Percentiles rank a stretch among this genome's conserved stretches.
These are phyloP conservation scores for Oreonectes daqikongensis DNA, from an alignment of 2,797 vertebrate genomes.

Conservation along the genomic window DNA sequence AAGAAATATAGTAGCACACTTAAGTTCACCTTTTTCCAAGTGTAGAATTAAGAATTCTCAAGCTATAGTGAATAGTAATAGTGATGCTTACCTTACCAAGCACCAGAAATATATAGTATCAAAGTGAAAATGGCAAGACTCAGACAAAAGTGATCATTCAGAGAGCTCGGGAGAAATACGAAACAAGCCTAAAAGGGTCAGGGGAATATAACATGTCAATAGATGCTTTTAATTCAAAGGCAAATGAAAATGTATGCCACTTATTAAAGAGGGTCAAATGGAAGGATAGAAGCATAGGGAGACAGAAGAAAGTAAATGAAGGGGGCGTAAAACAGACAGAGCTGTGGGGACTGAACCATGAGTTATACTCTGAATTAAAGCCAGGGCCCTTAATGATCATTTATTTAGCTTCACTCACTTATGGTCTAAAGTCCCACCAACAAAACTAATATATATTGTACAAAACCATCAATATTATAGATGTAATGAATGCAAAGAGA, in stretches of 20 bases:
- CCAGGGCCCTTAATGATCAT: conserved; percentile 44
- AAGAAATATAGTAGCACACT: too few relatives aligned
- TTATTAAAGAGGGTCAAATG: conserved; percentile 17
- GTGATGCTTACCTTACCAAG: not conserved
- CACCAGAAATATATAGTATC: not conserved
- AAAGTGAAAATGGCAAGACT: not conserved
- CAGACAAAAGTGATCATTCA: not conserved
- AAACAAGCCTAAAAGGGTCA: not conserved
- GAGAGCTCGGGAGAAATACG: not conserved
- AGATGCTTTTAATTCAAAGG: conserved; percentile 8
- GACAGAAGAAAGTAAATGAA: not conserved
- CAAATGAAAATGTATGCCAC: conserved; percentile 19
- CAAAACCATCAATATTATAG: not conserved
- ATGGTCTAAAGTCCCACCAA: conserved; percentile 13
- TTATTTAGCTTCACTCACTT: conserved; percentile 40
- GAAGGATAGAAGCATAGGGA: not conserved
- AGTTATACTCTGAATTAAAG: conserved; percentile 49
- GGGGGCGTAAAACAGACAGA: conserved; percentile 1
- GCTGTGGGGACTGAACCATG: conserved; percentile 19
- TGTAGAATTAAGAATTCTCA: not conserved
- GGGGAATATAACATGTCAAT: not conserved
- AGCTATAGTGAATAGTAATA: not conserved
- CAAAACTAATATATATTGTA: not conserved
- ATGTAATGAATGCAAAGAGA: not conserved
- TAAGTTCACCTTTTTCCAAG: too few relatives aligned